phyloP scores from a whole-genome alignment of 2,888 invertebrate genomes.

The Heliconius hortense region DNA sequence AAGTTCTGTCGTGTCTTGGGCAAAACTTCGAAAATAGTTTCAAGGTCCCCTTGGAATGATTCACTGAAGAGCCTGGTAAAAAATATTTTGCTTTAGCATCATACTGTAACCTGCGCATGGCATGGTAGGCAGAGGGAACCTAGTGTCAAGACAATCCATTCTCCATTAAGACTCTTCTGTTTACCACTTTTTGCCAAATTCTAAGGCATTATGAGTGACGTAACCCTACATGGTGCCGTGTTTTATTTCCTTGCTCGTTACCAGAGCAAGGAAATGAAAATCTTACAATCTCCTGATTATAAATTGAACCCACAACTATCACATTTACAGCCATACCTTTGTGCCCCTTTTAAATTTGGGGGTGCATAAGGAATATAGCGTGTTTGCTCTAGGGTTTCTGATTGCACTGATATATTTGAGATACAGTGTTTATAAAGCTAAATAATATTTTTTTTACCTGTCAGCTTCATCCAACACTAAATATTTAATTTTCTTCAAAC shows the following conservation, averaged over 20 bases:
- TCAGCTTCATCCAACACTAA: slow-evolving; percentile 99
- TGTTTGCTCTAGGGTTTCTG: no score
- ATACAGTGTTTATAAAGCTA: no score
- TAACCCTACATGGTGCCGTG: no score
- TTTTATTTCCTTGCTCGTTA: not conserved
- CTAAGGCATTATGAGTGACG: no score
- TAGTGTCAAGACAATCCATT: not conserved
- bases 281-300: not conserved
- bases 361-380: no score
- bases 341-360: no score
- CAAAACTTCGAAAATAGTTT: slow-evolving; percentile 88
- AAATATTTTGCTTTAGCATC: not conserved
- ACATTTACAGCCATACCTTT: not conserved
- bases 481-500: slow-evolving; percentile 89
- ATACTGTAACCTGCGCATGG: not conserved
- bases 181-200: no score
- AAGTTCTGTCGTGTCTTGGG: slow-evolving; percentile 92
- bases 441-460: slow-evolving; percentile 79
- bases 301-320: not conserved
- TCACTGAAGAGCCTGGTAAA: slow-evolving; percentile 83
- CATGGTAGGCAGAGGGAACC: not conserved
- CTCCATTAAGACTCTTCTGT: no score
- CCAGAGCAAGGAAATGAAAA: not conserved
- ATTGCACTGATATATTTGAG: no score
- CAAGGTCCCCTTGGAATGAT: slow-evolving; percentile 90